Percentiles rank a stretch among this genome's conserved stretches.
Conservation (phyloP, 2,113 vertebrate genomes). For the Cyphomyrus plagiostoma region DNA sequence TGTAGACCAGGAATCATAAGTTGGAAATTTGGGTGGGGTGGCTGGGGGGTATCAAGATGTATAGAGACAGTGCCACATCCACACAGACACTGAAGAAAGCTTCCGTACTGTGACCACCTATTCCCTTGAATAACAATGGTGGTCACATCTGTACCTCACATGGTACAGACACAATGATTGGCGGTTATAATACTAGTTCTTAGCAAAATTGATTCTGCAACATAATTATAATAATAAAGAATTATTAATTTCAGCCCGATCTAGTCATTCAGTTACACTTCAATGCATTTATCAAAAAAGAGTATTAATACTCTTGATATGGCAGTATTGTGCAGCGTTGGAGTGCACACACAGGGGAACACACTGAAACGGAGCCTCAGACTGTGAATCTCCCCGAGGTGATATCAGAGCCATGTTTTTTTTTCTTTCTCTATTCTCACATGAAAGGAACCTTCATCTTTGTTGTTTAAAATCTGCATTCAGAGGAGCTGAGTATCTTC, state of each 20-base stretch:
- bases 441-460: conserved; percentile 8
- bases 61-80: not conserved
- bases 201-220: not conserved
- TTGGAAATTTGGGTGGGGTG: not conserved
- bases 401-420: not conserved
- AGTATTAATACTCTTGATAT: not conserved
- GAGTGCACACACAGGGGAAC: not conserved
- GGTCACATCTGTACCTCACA: not conserved
- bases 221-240: not conserved
- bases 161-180: not conserved
- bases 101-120: not conserved
- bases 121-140: not conserved
- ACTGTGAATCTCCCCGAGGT: conserved; percentile 14
- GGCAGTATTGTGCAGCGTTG: not conserved
- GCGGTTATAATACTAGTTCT: not conserved
- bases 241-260: not conserved
- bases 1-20: not conserved
- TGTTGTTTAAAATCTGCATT: conserved; percentile 8
- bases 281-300: not conserved
- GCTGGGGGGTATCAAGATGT: not conserved
- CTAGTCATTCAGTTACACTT: not conserved
- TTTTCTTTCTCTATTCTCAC: not conserved
- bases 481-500: conserved; percentile 16
- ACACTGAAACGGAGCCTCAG: not conserved
- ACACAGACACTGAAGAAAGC: not conserved